These are phyloP conservation scores for Dermatophagoides farinae DNA, from an alignment of 1,140 invertebrate genomes.

Conservation along the genomic window DNA sequence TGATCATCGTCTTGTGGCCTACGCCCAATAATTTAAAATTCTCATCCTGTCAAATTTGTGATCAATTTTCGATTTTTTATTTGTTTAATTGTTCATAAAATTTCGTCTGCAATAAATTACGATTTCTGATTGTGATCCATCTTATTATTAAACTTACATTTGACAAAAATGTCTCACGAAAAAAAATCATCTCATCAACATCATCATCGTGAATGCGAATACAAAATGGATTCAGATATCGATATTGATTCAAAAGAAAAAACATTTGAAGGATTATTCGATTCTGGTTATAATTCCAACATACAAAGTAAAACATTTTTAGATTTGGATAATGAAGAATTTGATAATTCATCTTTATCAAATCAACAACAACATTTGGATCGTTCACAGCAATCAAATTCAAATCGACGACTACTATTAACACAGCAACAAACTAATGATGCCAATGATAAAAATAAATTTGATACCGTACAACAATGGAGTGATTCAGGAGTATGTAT, in stretches of 20 bases:
- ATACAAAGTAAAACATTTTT: conserved; percentile 10
- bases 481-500: conserved; percentile 1
- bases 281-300: conserved; percentile 7
- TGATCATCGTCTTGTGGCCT: too few species aligned
- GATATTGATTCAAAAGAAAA: background rate
- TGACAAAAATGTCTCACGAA: too few species aligned
- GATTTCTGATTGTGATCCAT: too few species aligned
- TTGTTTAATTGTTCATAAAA: too few species aligned
- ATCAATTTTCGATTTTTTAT: too few species aligned
- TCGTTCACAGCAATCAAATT: background rate
- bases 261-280: conserved; percentile 2
- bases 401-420: background rate
- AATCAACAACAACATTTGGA: background rate
- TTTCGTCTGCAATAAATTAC: too few species aligned
- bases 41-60: too few species aligned
- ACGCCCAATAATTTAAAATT: too few species aligned
- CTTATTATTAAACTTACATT: too few species aligned
- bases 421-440: background rate
- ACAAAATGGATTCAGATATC: background rate
- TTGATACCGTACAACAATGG: background rate
- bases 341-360: background rate
- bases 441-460: background rate
- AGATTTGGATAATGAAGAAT: background rate
- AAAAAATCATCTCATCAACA: background rate
- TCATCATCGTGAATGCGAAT: background rate